Base-by-base conservation (phyloP, 2,113 vertebrate genomes). In the Acinonyx jubatus region DNA sequence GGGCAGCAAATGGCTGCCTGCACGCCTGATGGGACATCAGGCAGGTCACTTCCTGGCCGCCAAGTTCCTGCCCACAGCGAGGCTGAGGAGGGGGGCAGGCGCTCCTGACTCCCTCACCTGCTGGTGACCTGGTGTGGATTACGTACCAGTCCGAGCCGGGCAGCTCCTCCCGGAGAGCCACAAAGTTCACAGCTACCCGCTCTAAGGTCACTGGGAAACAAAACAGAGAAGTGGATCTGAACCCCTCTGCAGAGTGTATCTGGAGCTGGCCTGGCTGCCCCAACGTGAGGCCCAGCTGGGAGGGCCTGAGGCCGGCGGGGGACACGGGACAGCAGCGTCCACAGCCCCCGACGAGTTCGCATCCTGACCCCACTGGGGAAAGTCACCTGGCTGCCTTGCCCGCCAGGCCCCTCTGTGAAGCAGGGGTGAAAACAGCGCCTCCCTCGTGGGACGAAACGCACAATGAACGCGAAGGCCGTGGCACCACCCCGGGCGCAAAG, bases 401-500 rank as follows among this genome's bases (percentile, higher is more conserved):
- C 1, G 0, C 7, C 38, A 65, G 83, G 41, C 63, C n/a, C n/a
- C 18, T 18, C 45, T 41, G 4, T 7, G 45, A 66, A 41, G 14
- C 45, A 45, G 0, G 1, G 48, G 81, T 1, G 19, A 27, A 38
- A 79, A 21, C 0, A 12, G 61, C 45, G 1, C 36, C 84, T 68
- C 41, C 36, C 9, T 25, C 29, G 1, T 5, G 9, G 55, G 55
- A 0, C 11, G 2, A 31, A 33, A 33, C 0, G 38, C 41, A 1
- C 1, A 1, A 10, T 0, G 4, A 0, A 0, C 2, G 13, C 1
- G 31, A 4, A 19, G 36, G 14, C 38, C 33, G 1, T 4, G 52
- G 65, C 11, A 1, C 61, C 1, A 1, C 11, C 16, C 1, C 3
- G 4, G 13, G n/a, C 12, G 0, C 1, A 19, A 38, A 57, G 48